A percentile compares a stretch with the other conserved stretches of the same genome.
These are phyloP conservation scores for Stomatorhinus walkeri DNA, from an alignment of 2,797 vertebrate species.

Conservation along the genomic window DNA sequence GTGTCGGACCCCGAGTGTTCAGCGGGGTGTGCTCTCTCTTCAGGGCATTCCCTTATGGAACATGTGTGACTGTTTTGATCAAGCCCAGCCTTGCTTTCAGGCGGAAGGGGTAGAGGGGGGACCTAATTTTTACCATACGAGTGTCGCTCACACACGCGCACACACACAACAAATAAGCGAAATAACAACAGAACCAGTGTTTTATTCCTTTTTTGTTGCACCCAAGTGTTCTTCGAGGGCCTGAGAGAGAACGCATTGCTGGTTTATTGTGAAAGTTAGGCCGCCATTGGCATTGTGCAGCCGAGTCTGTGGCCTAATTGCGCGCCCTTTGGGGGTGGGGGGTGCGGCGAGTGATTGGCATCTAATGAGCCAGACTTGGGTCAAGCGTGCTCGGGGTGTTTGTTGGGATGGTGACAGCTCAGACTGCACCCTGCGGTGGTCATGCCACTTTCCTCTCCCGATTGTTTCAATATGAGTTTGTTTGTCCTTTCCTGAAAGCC, in stretches of 20 bases:
- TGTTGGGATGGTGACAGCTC: conserved; percentile 37
- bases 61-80: conserved; percentile 30
- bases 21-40: conserved; percentile 28
- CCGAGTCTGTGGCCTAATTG: conserved; percentile 39
- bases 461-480: conserved; percentile 67
- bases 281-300: conserved; percentile 28
- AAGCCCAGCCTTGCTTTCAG: conserved; percentile 35
- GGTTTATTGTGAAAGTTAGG: not conserved
- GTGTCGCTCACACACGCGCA: conserved; percentile 25
- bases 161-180: conserved; percentile 15
- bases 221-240: not conserved
- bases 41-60: conserved; percentile 27
- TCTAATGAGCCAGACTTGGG: conserved; percentile 53
- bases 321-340: conserved; percentile 25
- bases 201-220: not conserved
- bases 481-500: conserved; percentile 51
- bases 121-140: conserved; percentile 24
- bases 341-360: conserved; percentile 52
- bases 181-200: not conserved
- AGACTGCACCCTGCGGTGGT: conserved; percentile 39
- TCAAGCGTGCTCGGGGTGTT: conserved; percentile 41
- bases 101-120: conserved; percentile 27
- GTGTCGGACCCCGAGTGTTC: conserved; percentile 10
- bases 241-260: not conserved
- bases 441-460: conserved; percentile 35